Evolutionary conservation across 92 coral and sea anemone genomes (phyloP), one percentile per base, ranked within the genome.

Genomic region (Zoanthus solanderi): DNA sequence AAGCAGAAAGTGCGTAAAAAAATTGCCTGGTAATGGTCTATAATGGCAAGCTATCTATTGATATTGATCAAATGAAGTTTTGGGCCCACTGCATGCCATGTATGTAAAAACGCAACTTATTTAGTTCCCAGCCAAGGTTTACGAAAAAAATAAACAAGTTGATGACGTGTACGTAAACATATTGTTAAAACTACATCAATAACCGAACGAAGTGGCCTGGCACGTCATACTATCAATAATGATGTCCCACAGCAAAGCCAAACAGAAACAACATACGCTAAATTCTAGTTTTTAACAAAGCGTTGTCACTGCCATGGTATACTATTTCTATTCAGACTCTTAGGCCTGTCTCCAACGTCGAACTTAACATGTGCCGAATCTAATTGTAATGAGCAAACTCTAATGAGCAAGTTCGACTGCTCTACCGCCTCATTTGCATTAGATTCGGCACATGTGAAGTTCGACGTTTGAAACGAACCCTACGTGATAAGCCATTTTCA

Each of bases 81-180:
- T 60, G 66, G 15, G 18, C 66, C 66, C 18, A 6, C 66, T 60
- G 13, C 66, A 60, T 60, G 66, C 66, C 18, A 60, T 60, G 66
- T 60, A 60, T 1, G 66, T 60, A 60, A 60, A 60, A 60, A 60
- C 66, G n/a, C 18, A 60, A 60, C 18, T 60, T 60, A 60, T 13
- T 23, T 23, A 23, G 23, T 60, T 60, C 18, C 66, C 66, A 60
- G 66, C 66, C 66, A 14, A 60, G 66, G 66, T 60, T 60, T 60
- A 60, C 66, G 66, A 54, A 60, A 60, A 60, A 60, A 60, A 60
- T 60, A 15, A 60, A 60, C 66, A 60, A 60, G 66, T 60, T 60
- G 18, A 60, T 60, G 6, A 60, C 13, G 66, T 60, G 66, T 60
- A 60, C 66, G 66, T 60, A 60, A 60, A 60, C 2, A 0, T 60